A percentile compares a stretch with the other conserved stretches of the same genome.
Evolutionary conservation across 2,888 invertebrate species (phyloP).

Genomic region (Meta bourneti): DNA sequence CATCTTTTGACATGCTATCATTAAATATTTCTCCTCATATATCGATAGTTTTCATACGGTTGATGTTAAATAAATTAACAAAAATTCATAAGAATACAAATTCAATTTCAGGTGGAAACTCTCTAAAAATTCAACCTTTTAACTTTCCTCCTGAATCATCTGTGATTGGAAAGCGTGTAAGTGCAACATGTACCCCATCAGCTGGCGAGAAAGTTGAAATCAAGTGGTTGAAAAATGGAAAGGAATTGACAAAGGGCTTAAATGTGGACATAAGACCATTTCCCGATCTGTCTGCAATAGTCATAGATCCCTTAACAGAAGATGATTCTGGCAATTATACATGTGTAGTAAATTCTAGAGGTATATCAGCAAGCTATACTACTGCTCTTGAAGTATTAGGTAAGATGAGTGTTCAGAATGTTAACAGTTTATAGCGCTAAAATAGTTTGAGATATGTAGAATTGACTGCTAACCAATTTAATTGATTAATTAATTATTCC

Average conservation of each 20-base stretch:
- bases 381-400: constrained; percentile 62
- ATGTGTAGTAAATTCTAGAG: constrained; percentile 68
- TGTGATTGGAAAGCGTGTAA: constrained; percentile 53
- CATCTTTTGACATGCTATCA: no score
- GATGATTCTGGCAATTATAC: constrained; percentile 66
- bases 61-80: background rate
- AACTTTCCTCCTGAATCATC: constrained; percentile 48
- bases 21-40: no score
- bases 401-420: background rate
- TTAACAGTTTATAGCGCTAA: no score
- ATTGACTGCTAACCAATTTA: no score
- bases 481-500: no score
- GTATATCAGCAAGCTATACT: constrained; percentile 34
- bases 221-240: constrained; percentile 65
- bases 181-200: constrained; percentile 52
- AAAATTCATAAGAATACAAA: background rate
- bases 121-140: constrained; percentile 61
- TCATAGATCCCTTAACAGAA: constrained; percentile 66
- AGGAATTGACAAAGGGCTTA: constrained; percentile 34
- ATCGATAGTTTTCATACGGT: background rate
- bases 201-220: constrained; percentile 65
- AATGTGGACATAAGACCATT: constrained; percentile 62
- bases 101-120: constrained; percentile 24
- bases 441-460: no score
- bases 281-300: constrained; percentile 50